Evolutionary conservation across 2,113 vertebrate species (phyloP), one percentile per base, ranked within the genome.

Genomic region (Ondatra zibethicus): DNA sequence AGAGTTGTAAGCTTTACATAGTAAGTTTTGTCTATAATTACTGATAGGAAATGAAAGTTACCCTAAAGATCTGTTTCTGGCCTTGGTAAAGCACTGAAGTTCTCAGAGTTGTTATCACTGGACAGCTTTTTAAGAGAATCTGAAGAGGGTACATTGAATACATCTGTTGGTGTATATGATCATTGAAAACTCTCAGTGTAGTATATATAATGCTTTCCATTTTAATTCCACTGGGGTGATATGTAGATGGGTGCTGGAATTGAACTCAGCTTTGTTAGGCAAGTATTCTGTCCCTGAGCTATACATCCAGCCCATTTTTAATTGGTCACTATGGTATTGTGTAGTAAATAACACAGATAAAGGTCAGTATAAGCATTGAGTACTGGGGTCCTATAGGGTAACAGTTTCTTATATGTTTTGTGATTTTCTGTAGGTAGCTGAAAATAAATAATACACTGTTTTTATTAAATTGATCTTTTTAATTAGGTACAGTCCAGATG

Each of bases 401-500:
- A 11, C 61, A 50, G n/a, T 42, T 88, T 75, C 36, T 89, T 87
- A 52, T 63, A 77, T 89, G 19, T n/a, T 76, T 39, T 88, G 17
- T 23, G 72, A 36, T 81, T 96, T 77, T 61, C 27, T 88, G 14
- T 88, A 33, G n/a, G 29, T 14, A 72, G 33, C 14, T 45, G 29
- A 39, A 36, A 39, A 52, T 92, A 58, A 95, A 91, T 65, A 33
- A 0, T 85, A 12, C 88, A 0, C 39, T 97, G n/a, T 75, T 91
- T 66, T 27, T 85, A 36, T 68, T 92, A 88, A 89, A 80, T 29
- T 94, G 73, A 4, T 97, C 65, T 98, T 97, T 73, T 73, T 29
- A 11, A 94, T 98, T 97, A 99, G 99, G 97, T 99, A 99, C 95
- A 99, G 70, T 75, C 99, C 99, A 6, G 99, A 99, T 75, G 98